Evolutionary conservation across 2,113 vertebrate species (phyloP), one percentile per base, ranked within the genome.

Genomic region (Eupsittula cactorum): DNA sequence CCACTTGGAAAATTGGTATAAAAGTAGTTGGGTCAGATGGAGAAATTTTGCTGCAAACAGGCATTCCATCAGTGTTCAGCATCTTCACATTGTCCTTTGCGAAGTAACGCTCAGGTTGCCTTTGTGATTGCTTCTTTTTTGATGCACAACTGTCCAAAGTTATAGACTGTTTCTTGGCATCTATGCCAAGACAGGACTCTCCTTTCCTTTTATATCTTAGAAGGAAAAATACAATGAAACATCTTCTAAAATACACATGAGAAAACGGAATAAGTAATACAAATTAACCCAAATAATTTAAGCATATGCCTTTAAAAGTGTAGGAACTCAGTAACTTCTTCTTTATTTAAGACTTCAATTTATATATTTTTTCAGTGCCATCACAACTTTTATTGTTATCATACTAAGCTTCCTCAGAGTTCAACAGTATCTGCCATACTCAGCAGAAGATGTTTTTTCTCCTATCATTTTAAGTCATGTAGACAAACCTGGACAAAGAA

Each of bases 141-240:
- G 96, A 82, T 35, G 97, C 31, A 4, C 98, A 92, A 46, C 97
- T 98, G 27, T 98, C 98, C 99, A 99, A 99, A 73, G 82, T 97
- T 77, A 99, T 91, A 49, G 92, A 95, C 71, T 99, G 99, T 27
- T 91, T 98, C 93, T 92, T 98, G 11, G 93, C 91, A 88, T 99
- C 96, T 90, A 99, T 96, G 59, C 99, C 99, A 84, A 99, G 97
- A 55, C 98, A 98, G 11, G 98, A 99, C 42, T 96, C 95, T 59
- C 99, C 98, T 97, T 98, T 99, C 94, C 99, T 98, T 97, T 85
- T 99, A 69, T 99, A 99, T 53, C 99, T 99, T 83, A 44, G 25
- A 91, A 97, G 39, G 35, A 76, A 87, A 88, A 93, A 88, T 17
- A 86, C 35, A 85, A 86, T 82, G 68, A 88, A 91, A 55, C 25